Percentiles rank a stretch among this genome's conserved stretches.
Conservation (phyloP, 2,113 vertebrate genomes). For the Montifringilla adamsi region DNA sequence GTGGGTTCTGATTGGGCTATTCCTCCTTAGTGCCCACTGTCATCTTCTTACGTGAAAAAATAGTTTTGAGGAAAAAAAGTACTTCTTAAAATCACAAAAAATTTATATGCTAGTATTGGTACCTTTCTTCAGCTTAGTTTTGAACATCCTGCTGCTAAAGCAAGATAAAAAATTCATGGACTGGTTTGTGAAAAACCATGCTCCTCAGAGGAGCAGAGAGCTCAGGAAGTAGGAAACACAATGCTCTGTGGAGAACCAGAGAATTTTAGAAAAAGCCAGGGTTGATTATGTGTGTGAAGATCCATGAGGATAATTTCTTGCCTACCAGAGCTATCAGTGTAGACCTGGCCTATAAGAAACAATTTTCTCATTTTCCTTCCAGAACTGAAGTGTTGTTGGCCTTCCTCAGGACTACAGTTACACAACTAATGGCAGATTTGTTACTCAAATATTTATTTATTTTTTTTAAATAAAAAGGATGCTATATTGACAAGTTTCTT, state of each 20-base stretch:
- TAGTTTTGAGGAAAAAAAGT: neutral
- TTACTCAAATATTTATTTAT: neutral
- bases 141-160: neutral
- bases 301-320: neutral
- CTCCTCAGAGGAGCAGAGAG: neutral
- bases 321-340: neutral
- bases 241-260: neutral
- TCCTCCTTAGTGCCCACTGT: neutral
- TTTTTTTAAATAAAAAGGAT: neutral
- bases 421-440: neutral
- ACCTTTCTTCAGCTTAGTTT: neutral
- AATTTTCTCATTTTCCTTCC: neutral
- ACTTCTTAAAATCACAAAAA: neutral
- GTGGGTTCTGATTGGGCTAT: neutral
- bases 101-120: neutral
- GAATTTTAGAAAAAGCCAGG: neutral
- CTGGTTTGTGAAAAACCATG: neutral
- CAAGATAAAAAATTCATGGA: neutral
- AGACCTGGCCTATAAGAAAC: neutral
- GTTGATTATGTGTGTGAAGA: neutral
- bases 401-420: neutral
- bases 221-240: neutral
- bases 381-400: neutral
- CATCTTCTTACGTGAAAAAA: neutral
- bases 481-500: neutral